A percentile compares a stretch with the other conserved stretches of the same genome.
These are phyloP conservation scores for Drosophila sp. DNA, from an alignment of 1,140 invertebrate species.

Conservation along the genomic window DNA sequence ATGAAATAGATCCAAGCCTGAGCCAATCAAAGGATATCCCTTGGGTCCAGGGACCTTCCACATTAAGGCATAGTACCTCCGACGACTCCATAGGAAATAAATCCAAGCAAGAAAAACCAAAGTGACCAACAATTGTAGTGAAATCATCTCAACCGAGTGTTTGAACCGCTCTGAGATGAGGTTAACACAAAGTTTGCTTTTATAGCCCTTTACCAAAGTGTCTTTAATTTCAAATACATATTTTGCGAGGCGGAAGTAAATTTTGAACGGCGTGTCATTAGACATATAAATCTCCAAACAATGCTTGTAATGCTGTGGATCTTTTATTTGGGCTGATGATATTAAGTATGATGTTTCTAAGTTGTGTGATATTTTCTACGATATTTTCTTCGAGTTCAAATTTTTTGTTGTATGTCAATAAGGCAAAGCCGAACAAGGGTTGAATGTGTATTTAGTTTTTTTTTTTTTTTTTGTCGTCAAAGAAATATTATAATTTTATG, in stretches of 20 bases:
- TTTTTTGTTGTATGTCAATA: constrained; percentile 20
- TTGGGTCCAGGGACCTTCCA: constrained; percentile 53
- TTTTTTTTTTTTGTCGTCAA: constrained; percentile 8
- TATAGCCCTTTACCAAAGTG: not conserved
- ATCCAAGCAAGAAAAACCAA: constrained; percentile 42
- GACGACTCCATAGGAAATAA: constrained; percentile 66
- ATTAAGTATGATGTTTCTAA: no score
- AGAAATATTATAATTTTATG: constrained; percentile 80
- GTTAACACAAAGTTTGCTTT: not conserved
- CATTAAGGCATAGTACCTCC: constrained; percentile 55
- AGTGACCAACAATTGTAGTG: constrained; percentile 7
- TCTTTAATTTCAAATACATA: no score
- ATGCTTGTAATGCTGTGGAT: no score
- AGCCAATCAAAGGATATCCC: constrained; percentile 57
- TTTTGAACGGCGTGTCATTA: no score
- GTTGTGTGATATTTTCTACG: no score
- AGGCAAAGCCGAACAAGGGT: constrained; percentile 33
- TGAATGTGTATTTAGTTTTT: not conserved
- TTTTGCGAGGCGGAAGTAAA: no score
- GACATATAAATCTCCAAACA: no score
- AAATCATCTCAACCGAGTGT: constrained; percentile 12
- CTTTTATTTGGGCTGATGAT: no score
- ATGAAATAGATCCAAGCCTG: not conserved
- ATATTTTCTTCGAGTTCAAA: not conserved
- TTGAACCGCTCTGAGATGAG: not conserved